phyloP scores from a whole-genome alignment of 2,113 vertebrate species.

The Poeciliopsis retropinna region DNA sequence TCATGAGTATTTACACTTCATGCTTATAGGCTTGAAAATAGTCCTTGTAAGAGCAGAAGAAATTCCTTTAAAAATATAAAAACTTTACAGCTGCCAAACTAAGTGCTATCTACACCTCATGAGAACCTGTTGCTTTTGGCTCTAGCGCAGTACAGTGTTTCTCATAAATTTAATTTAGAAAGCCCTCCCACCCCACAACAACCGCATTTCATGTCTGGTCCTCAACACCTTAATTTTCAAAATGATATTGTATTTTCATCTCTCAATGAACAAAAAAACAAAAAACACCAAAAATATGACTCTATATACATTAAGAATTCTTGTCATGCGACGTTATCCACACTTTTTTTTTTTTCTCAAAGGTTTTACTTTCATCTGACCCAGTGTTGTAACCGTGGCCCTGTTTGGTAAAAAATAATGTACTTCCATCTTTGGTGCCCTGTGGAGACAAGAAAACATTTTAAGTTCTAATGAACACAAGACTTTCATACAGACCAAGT shows the following conservation, averaged over 20 bases:
- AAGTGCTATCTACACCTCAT: background rate
- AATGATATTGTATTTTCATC: background rate
- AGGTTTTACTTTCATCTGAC: background rate
- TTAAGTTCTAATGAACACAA: conserved; percentile 1
- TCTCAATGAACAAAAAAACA: no score
- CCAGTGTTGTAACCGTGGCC: background rate
- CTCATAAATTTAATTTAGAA: background rate
- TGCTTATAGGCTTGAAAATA: background rate
- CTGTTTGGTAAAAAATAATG: background rate
- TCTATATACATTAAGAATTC: background rate
- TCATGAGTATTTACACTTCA: background rate
- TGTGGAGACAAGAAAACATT: conserved; percentile 27
- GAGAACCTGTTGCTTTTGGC: background rate
- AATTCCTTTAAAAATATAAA: background rate
- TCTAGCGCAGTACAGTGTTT: background rate
- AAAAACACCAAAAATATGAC: no score
- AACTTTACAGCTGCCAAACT: background rate
- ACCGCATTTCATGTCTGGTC: background rate
- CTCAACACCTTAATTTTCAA: background rate
- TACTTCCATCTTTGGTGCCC: conserved; percentile 19
- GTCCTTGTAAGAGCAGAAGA: background rate
- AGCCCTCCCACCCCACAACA: no score
- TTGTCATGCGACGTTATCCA: background rate
- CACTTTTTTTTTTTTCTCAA: background rate
- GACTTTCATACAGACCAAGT: conserved; percentile 28